Evolutionary conservation across 2,797 vertebrate genomes (phyloP), one percentile per base, ranked within the genome.

Genomic region (Macropodus opercularis): DNA sequence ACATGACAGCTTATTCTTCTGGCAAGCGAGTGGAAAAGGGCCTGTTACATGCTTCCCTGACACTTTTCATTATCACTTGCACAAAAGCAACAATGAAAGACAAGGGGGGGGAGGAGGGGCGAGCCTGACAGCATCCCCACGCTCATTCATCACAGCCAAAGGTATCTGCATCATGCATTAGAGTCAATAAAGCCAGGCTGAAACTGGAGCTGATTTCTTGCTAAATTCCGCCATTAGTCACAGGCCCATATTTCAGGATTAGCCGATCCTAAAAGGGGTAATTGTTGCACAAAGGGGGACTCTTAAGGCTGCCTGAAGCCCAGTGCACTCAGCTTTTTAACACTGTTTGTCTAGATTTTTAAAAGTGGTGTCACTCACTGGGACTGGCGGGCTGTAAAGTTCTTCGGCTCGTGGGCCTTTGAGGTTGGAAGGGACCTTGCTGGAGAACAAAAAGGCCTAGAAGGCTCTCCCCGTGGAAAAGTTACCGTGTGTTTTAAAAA

Each of bases 221-320:
- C 96, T 97, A 95, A 96, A 97, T 95, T 98, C 96, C 94, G 80
- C 79, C 94, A 96, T 98, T 97, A 95, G 96, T 97, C 96, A 97
- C 94, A 95, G 95, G 90, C 88, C 90, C 90, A 92, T 79, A 89
- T 92, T 92, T 92, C 87, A 90, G 88, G 89, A 92, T 92, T 92
- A 92, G 85, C 73, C 81, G 81, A 84, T 87, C 83, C 85, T 86
- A 64, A 69, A 72, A 81, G 81, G 79, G 84, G 84, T 90, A 87
- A 89, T 91, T 87, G 80, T 84, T 81, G 83, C 69, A 50, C 47
- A 43, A 18, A n/a, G 54, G 43, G 40, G 42, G 58, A 36, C 57
- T 76, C 61, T 64, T 63, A 59, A 72, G 67, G 50, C 64, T 31
- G 62, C 68, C 72, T 85, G 46, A 69, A 46, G 57, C 70, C 54